phyloP scores from a whole-genome alignment of 2,113 vertebrate genomes.

The Dipodomys ordii region DNA sequence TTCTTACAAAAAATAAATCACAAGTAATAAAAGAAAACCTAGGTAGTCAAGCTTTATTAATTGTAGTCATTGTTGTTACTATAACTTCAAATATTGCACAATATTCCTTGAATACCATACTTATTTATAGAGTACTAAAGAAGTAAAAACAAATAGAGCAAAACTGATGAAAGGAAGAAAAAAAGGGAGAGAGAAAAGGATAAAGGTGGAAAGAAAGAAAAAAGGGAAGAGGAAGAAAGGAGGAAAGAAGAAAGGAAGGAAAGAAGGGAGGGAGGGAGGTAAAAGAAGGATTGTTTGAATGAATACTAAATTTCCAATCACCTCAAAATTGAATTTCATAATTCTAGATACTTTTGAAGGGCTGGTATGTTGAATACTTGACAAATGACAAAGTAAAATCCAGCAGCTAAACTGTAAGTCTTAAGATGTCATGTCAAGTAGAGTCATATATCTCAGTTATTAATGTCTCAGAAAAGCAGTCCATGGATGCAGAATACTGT shows the following conservation, averaged over 20 bases:
- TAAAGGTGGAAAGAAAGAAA: no score
- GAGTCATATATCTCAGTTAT: slow-evolving; percentile 20
- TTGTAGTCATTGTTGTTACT: slow-evolving; percentile 55
- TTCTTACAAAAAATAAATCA: slow-evolving; percentile 79
- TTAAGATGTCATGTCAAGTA: slow-evolving; percentile 31
- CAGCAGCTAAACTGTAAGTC: slow-evolving; percentile 46
- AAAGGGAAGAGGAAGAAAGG: not conserved
- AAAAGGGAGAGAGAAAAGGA: not conserved
- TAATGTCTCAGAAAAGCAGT: slow-evolving; percentile 22
- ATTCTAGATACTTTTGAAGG: slow-evolving; percentile 43
- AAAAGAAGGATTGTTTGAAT: not conserved
- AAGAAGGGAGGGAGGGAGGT: not conserved
- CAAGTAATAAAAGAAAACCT: slow-evolving; percentile 64
- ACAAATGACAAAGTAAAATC: slow-evolving; percentile 50
- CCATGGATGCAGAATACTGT: not conserved
- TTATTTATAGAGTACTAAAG: slow-evolving; percentile 49
- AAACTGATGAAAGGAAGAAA: not conserved
- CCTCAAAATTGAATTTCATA: slow-evolving; percentile 43
- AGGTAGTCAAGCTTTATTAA: slow-evolving; percentile 47
- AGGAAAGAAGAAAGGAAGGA: no score
- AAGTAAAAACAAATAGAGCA: not conserved
- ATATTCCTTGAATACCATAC: slow-evolving; percentile 25
- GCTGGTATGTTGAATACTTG: not conserved
- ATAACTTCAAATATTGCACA: slow-evolving; percentile 66
- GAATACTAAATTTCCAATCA: slow-evolving; percentile 11